Conservation (phyloP, 2,113 vertebrate genomes). For the Scalopus aquaticus region DNA sequence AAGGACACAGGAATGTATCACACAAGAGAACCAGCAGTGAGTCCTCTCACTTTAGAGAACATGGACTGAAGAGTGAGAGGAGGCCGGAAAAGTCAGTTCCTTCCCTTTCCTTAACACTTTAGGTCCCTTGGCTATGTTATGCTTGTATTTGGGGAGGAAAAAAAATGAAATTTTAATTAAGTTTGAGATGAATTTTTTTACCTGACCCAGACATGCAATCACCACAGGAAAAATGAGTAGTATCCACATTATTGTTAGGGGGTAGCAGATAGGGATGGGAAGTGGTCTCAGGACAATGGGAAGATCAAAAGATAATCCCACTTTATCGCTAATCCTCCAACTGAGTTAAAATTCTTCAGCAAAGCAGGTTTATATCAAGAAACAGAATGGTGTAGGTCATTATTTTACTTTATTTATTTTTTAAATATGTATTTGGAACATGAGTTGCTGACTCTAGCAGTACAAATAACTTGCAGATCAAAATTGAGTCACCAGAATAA, state of each 20-base stretch:
- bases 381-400: not conserved
- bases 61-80: too few relatives aligned
- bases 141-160: not conserved
- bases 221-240: not conserved
- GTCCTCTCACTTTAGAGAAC: not conserved
- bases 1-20: rapidly evolving
- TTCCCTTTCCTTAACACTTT: not conserved
- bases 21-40: too few relatives aligned
- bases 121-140: not conserved
- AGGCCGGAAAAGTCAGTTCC: not conserved
- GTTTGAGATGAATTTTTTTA: not conserved
- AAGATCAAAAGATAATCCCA: not conserved
- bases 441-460: not conserved
- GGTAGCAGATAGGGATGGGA: too few relatives aligned
- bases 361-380: not conserved
- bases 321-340: not conserved
- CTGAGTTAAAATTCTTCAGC: not conserved
- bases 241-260: too few relatives aligned
- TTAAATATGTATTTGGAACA: not conserved
- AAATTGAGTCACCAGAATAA: not conserved
- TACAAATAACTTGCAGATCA: not conserved
- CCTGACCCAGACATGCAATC: not conserved
- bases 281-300: not conserved
- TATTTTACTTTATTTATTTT: not conserved
- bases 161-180: not conserved